Base-by-base conservation (phyloP, 2,797 vertebrate genomes). In the Acridotheres tristis region DNA sequence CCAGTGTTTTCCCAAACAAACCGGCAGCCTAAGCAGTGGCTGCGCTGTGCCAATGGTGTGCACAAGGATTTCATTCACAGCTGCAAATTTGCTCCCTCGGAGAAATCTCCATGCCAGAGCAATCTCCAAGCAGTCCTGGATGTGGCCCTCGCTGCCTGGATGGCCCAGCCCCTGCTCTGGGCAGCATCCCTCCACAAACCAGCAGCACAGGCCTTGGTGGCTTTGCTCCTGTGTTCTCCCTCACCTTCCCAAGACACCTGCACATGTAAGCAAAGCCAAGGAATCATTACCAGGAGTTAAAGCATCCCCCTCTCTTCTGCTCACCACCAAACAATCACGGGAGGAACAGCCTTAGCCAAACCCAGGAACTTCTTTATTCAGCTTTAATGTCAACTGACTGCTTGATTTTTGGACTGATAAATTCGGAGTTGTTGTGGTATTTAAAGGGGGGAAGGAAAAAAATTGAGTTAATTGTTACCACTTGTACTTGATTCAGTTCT, bases 381-480 rank as follows among this genome's bases (percentile, higher is more conserved):
- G 89, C 88, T 95, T 96, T 97, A 96, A 90, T 93, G 90, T 95
- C 93, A 96, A 96, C 79, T 55, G 83, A 91, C 65, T 89, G 86
- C 94, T 94, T 93, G 91, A 53, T 89, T 91, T 80, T 65, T 88
- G 68, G 78, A 89, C 85, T 80, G 80, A 95, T 96, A 94, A 94
- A 91, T 95, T 89, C 18, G 4, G 88, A 94, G 90, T 84, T 86
- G 80, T 88, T 93, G 63, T 83, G 92, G 62, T 84, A 95, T 94
- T 94, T 93, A 90, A 95, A 62, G 91, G 88, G 92, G 81, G 25
- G 36, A 34, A 59, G 13, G 16, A 72, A 86, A 85, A 89, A 90
- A 94, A 82, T 9, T 1, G 75, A 97, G 94, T 97, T 98, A 98
- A 98, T 98, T 98, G 98, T 98, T 97, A 97, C 97, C 98, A 98